Evolutionary conservation across 2,113 vertebrate species (phyloP).

Genomic region (Pyxicephalus adspersus): DNA sequence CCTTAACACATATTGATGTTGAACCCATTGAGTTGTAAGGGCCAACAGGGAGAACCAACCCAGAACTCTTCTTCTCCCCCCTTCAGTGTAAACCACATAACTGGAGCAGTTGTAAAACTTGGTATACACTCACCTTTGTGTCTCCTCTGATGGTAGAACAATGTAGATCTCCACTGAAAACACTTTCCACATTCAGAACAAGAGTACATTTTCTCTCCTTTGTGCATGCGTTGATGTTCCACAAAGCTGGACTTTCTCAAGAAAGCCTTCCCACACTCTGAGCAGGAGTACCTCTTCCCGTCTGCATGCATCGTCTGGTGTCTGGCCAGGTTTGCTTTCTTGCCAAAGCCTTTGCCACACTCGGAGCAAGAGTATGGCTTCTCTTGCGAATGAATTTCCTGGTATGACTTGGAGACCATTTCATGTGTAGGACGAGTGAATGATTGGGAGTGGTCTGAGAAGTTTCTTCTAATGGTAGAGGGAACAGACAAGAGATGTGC

Average conservation of each 20-base stretch:
- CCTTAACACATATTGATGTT: too few relatives aligned
- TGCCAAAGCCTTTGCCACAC: slow-evolving; percentile 61
- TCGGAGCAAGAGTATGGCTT: slow-evolving; percentile 44
- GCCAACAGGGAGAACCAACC: too few relatives aligned
- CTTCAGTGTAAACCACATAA: too few relatives aligned
- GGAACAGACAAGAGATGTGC: too few relatives aligned
- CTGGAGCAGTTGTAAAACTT: too few relatives aligned
- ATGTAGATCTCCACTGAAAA: slow-evolving; percentile 36
- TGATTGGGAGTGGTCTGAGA: too few relatives aligned
- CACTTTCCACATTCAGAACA: slow-evolving; percentile 56
- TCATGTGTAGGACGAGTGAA: too few relatives aligned
- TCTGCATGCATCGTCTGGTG: neutral
- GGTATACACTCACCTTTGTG: too few relatives aligned
- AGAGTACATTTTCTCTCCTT: slow-evolving; percentile 56
- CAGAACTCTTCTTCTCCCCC: too few relatives aligned
- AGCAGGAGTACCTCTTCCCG: neutral
- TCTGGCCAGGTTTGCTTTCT: neutral
- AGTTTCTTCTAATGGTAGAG: too few relatives aligned
- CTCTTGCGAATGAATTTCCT: neutral
- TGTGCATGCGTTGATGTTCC: neutral
- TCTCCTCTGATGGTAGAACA: too few relatives aligned
- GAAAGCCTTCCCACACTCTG: slow-evolving; percentile 28
- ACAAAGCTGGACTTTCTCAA: neutral
- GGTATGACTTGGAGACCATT: neutral
- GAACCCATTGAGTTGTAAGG: too few relatives aligned